Evolutionary conservation across 2,113 vertebrate genomes (phyloP).

Genomic region (Antigone vipio): DNA sequence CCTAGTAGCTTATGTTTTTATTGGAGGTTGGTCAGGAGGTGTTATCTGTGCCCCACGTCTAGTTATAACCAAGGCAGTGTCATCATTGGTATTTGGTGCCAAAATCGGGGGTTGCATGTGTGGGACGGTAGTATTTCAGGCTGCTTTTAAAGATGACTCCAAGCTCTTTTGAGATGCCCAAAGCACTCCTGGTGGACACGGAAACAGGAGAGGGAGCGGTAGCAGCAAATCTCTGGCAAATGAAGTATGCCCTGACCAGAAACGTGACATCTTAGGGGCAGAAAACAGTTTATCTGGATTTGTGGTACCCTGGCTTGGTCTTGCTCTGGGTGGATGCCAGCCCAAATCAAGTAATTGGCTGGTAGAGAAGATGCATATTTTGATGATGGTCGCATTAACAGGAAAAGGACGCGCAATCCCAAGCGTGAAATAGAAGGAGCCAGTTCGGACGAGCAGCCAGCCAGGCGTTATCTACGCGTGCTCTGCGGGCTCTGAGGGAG

Average conservation of each 20-base stretch:
- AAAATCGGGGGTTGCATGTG: not conserved
- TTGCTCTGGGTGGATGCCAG: not conserved
- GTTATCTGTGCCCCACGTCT: not conserved
- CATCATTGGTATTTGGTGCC: not conserved
- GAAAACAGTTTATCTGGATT: not conserved
- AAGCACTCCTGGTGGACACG: not conserved
- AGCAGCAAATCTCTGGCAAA: not conserved
- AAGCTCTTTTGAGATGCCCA: not conserved
- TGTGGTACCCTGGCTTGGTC: not conserved
- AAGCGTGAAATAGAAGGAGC: not conserved
- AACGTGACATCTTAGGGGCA: not conserved
- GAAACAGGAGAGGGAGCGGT: not conserved
- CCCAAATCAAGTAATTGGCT: not conserved
- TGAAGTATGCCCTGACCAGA: not conserved
- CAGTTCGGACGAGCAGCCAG: not conserved
- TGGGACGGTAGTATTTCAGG: not conserved
- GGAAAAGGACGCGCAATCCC: not conserved
- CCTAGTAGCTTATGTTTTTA: not conserved
- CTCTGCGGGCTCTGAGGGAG: not conserved
- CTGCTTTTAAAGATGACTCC: not conserved
- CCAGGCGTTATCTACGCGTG: fast-evolving
- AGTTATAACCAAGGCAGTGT: not conserved
- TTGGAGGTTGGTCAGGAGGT: not conserved
- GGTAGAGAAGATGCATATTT: not conserved
- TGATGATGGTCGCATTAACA: not conserved